These are phyloP conservation scores for Eriocheir sinensis DNA, from an alignment of 1,140 invertebrate species.

Conservation along the genomic window DNA sequence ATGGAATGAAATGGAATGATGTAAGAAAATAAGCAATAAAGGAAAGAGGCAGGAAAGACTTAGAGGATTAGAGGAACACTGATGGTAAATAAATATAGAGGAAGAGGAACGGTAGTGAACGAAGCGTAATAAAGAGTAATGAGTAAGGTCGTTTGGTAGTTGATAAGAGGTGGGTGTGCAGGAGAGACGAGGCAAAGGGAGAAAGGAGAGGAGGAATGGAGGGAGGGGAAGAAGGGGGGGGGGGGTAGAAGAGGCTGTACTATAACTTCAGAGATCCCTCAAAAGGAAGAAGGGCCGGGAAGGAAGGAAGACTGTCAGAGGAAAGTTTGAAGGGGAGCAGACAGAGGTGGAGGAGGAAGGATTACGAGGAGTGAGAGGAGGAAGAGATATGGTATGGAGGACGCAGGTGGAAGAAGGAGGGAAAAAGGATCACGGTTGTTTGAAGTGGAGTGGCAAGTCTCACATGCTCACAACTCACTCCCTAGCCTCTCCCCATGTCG, in stretches of 20 bases:
- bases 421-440: not conserved
- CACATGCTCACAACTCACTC: not conserved
- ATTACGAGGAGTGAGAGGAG: not conserved
- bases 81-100: no score
- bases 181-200: not conserved
- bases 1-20: no score
- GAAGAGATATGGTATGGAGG: not conserved
- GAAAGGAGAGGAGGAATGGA: not conserved
- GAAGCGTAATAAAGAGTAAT: no score
- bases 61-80: no score
- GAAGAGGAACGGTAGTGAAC: no score
- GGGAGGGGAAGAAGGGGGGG: not conserved
- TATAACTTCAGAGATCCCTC: no score
- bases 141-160: no score
- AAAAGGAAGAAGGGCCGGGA: not conserved
- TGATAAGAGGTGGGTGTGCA: no score
- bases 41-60: no score
- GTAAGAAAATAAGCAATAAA: no score
- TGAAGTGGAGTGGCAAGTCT: not conserved
- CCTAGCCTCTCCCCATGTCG: not conserved
- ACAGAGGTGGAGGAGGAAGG: not conserved
- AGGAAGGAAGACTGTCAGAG: not conserved
- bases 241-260: no score
- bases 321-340: not conserved
- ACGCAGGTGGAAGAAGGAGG: not conserved